A percentile compares a stretch with the other conserved stretches of the same genome.
phyloP scores from a whole-genome alignment of 2,113 vertebrate genomes.

The Orientallactaga bullata region DNA sequence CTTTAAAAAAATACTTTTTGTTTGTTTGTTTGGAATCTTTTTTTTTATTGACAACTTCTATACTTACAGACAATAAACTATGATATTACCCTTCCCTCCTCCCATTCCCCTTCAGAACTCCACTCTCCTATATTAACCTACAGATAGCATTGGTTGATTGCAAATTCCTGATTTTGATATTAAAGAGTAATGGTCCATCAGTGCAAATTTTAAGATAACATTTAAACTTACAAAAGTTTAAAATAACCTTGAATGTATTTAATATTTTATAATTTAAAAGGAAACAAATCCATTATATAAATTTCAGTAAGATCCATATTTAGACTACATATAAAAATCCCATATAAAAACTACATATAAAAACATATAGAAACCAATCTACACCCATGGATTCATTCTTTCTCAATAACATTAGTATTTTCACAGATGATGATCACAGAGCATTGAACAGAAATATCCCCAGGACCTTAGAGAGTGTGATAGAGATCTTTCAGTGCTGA shows the following conservation, averaged over 20 bases:
- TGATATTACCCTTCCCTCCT: no score
- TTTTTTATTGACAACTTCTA: no score
- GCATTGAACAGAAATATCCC: no score
- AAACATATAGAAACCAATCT: slow-evolving; percentile 68
- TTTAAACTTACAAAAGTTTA: slow-evolving; percentile 84
- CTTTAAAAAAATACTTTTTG: no score
- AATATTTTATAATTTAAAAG: no score
- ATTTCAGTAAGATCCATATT: slow-evolving; percentile 82
- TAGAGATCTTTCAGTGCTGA: no score
- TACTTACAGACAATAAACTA: no score
- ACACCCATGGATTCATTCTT: slow-evolving; percentile 66
- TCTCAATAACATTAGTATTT: slow-evolving; percentile 77
- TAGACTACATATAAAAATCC: slow-evolving; percentile 80
- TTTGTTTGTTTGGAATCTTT: no score
- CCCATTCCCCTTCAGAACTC: no score
- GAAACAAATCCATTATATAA: slow-evolving; percentile 77
- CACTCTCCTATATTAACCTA: slow-evolving; percentile 73
- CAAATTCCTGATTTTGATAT: slow-evolving; percentile 83
- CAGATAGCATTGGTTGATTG: slow-evolving; percentile 79
- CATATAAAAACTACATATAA: slow-evolving; percentile 71
- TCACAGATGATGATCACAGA: no score
- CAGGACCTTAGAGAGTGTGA: no score
- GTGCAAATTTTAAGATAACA: slow-evolving; percentile 83
- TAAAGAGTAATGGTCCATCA: slow-evolving; percentile 85
- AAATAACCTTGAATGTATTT: no score